Evolutionary conservation across 92 coral and sea anemone genomes (phyloP).

Genomic region (Meandrina meandrites): DNA sequence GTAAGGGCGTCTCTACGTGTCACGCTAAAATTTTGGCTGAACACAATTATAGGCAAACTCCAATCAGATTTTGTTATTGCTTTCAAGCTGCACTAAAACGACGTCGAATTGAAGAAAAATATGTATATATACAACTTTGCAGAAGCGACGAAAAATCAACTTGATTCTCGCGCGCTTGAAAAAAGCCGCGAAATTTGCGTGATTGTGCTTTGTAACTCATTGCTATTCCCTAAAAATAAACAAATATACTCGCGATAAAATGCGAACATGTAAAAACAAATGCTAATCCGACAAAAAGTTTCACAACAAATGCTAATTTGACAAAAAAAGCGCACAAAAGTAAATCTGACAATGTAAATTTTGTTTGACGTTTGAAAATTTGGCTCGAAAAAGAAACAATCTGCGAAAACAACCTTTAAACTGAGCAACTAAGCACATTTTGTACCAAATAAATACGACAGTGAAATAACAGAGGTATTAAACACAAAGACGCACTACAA

Average conservation of each 20-base stretch:
- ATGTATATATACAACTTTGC: too few species aligned
- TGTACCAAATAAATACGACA: neutral
- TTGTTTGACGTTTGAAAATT: neutral
- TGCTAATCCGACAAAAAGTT: too few species aligned
- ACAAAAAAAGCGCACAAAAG: too few species aligned
- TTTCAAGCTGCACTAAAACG: too few species aligned
- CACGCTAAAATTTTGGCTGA: neutral
- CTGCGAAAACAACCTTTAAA: neutral
- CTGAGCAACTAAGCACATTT: neutral
- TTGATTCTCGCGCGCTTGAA: neutral
- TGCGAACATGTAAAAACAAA: too few species aligned
- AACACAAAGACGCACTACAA: neutral
- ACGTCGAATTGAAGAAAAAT: too few species aligned
- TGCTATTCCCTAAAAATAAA: neutral
- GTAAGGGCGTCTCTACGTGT: neutral
- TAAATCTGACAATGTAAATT: neutral
- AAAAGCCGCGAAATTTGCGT: neutral
- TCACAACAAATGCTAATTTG: too few species aligned
- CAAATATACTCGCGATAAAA: neutral
- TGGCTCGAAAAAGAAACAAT: neutral
- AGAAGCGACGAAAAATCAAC: too few species aligned
- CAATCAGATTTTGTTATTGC: neutral
- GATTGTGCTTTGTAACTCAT: neutral
- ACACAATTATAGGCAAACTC: neutral
- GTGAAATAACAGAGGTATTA: neutral